A percentile compares a stretch with the other conserved stretches of the same genome.
Evolutionary conservation across 2,113 vertebrate genomes (phyloP).

Genomic region (Cathartes aura): DNA sequence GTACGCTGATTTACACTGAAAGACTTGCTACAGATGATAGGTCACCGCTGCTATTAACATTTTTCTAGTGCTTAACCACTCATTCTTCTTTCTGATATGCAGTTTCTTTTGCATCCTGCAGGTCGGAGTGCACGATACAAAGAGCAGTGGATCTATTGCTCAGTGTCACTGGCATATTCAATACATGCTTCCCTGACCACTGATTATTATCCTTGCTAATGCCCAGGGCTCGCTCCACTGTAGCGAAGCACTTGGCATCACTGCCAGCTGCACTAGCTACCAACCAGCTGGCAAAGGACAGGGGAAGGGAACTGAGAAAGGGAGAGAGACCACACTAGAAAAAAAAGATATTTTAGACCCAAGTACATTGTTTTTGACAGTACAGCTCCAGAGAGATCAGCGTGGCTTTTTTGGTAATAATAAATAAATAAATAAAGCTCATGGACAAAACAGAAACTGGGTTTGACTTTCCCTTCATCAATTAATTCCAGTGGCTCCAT

Average conservation of each 20-base stretch:
- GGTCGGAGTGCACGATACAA: background rate
- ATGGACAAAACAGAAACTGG: background rate
- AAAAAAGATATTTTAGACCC: background rate
- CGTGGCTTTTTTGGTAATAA: background rate
- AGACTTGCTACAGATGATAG: background rate
- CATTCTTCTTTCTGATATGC: background rate
- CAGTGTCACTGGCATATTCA: background rate
- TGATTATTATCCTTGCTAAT: background rate
- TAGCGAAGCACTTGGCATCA: background rate
- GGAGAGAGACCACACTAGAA: background rate
- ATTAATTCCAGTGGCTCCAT: background rate
- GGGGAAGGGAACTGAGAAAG: background rate
- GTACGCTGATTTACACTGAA: background rate
- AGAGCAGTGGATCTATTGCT: background rate
- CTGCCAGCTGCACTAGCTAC: background rate
- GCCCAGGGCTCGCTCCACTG: conserved; percentile 17
- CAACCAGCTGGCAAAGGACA: background rate
- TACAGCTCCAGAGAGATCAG: background rate
- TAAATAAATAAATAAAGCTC: background rate
- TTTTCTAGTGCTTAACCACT: background rate
- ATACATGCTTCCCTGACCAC: background rate
- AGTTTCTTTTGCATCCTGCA: background rate
- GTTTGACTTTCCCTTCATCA: background rate
- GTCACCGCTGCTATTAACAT: background rate
- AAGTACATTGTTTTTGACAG: background rate